Base-by-base conservation (phyloP, 53 echinoderm and acorn worm species). In the Echinometra lucunter region DNA sequence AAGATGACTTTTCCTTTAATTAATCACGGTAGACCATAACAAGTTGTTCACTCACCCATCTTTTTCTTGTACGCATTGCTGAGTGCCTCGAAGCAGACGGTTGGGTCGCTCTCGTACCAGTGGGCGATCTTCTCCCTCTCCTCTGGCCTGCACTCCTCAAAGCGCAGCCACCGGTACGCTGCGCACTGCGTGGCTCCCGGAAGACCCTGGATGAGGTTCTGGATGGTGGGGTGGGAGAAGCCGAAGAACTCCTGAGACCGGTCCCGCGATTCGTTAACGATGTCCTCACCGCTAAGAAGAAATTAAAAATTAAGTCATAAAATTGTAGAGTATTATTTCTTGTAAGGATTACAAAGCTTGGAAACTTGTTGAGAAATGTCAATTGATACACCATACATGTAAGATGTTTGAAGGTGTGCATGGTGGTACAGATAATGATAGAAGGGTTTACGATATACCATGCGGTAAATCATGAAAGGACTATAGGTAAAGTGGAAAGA, bases 201-300 rank as follows among this genome's bases (percentile, higher is more conserved):
- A 1, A 93, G 89, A 44, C 96, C 95, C 95, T 98, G 98, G 69
- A 98, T 97, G 25, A 98, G 95, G 94, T 98, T 98, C 53, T 97
- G 97, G 87, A 98, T 96, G 80, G 97, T 98, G 3, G 98, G 98
- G 93, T 98, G 97, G 25, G 97, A 96, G 93, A 98, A 95, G 37
- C 98, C 98, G 58, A 98, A 98, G 93, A 98, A 98, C 57, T 97
- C 98, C 11, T 96, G 95, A 7, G 97, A 97, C 42, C 95, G 95
- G 23, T 96, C 97, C 21, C 94, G 57, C 8, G 93, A 95, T 49
- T 93, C 94, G 44, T 96, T 92, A 32, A 96, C 96, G 15, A 96
- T 44, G 67, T 90, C 87, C 74, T 91, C 94, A 10, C 95, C 92
- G 30, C 96, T 96, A 78, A 28, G 6, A 23, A 40, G 16, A 60